Conservation (phyloP, 2,113 vertebrate species). For the Spizaetus ornatus region DNA sequence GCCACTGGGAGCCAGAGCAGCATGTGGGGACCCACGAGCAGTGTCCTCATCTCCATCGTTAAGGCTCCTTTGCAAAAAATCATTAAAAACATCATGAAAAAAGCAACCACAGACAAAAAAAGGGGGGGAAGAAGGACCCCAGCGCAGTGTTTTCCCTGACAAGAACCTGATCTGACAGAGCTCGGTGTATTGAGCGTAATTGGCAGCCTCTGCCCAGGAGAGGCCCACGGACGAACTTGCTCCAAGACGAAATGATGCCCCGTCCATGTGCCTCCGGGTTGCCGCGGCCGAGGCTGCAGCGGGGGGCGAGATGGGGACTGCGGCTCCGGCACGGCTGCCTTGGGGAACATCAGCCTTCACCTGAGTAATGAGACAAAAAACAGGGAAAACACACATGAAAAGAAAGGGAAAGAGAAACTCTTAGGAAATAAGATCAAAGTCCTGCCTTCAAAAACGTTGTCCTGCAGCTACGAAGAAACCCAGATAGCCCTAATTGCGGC, state of each 20-base stretch:
- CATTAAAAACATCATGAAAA: neutral
- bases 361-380: slow-evolving; percentile 51
- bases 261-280: neutral
- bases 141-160: neutral
- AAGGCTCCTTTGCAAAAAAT: neutral
- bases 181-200: slow-evolving; percentile 3
- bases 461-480: slow-evolving; percentile 34
- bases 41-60: neutral
- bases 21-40: neutral
- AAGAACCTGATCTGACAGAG: slow-evolving; percentile 53
- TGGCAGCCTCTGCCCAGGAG: slow-evolving; percentile 31
- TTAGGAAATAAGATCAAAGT: slow-evolving; percentile 54
- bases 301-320: fast-evolving
- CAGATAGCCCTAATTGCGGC: neutral
- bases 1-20: neutral
- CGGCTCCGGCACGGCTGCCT: neutral
- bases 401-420: slow-evolving; percentile 27
- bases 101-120: neutral
- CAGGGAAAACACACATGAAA: neutral
- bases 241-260: neutral
- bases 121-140: neutral
- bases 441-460: slow-evolving; percentile 12
- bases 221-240: neutral
- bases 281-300: neutral
- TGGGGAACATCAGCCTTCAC: slow-evolving; percentile 32